Evolutionary conservation across 2,797 vertebrate genomes (phyloP), one percentile per base, ranked within the genome.

Genomic region (Dryobates pubescens): DNA sequence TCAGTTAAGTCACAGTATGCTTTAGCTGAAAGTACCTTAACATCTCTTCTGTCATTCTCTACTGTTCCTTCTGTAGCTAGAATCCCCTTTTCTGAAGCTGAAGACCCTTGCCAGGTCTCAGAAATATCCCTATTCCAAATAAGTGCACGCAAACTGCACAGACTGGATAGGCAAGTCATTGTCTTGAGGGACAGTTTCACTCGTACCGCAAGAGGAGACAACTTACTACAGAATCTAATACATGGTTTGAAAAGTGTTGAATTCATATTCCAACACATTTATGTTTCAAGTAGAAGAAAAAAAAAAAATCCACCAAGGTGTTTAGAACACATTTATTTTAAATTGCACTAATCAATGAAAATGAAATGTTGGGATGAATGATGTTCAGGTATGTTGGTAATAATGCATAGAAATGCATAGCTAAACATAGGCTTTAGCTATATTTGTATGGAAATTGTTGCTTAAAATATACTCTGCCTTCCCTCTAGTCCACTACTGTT

Each of bases 361-460:
- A 77, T 65, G 2, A 86, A 90, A 78, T 51, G 30, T 29, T 86
- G n/a, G 22, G 9, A 70, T 30, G 10, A 81, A 49, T 29, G 41
- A 7, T 56, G 74, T 26, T n/a, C 9, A 82, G 65, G 69, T 34
- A 85, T 3, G 14, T 65, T 69, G 53, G 22, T 83, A 61, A 70
- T 0, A 81, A 67, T 79, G 30, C 34, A 57, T 30, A 88, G 53
- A 89, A 93, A 78, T 76, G n/a, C n/a, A 45, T 38, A 59, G 49
- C 47, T 77, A 70, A 89, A 72, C 22, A 43, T 43, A 57, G 18
- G 4, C 5, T 75, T 78, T 61, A 63, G n/a, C 13, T 88, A 9
- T 78, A 81, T 93, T 67, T 86, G 15, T 81, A 88, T 54, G 49
- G 59, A 94, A 96, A 82, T 73, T 67, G 24, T 83, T 88, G 49